Percentiles rank a stretch among this genome's conserved stretches.
Evolutionary conservation across 2,113 vertebrate species (phyloP).

Genomic region (Grammomys dolichurus): DNA sequence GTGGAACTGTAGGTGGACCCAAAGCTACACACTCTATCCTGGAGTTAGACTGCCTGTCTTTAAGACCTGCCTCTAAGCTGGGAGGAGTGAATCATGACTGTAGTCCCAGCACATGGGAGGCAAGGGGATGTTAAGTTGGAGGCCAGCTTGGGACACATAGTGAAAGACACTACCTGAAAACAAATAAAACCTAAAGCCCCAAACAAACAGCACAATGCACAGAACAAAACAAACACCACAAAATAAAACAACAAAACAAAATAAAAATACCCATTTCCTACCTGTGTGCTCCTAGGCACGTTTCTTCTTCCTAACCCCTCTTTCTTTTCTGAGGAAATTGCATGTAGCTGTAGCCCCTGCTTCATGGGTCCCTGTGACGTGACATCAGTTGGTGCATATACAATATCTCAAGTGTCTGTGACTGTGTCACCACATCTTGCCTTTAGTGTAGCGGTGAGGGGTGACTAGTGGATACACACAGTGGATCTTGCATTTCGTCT

Average conservation of each 20-base stretch:
- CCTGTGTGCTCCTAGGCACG: background rate
- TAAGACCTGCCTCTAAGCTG: background rate
- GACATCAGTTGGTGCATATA: background rate
- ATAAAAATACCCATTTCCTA: background rate
- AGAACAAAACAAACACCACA: background rate
- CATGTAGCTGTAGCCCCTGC: background rate
- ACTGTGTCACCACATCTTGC: background rate
- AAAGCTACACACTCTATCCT: background rate
- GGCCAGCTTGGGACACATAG: background rate
- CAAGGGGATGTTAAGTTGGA: background rate
- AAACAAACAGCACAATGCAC: background rate
- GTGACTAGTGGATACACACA: background rate
- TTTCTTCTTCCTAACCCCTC: background rate
- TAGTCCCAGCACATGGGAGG: background rate
- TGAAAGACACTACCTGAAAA: background rate
- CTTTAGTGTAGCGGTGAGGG: background rate
- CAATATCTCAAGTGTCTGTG: background rate
- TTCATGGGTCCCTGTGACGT: background rate
- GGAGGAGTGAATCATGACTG: too few species aligned
- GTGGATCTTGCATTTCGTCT: background rate
- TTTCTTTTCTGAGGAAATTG: background rate
- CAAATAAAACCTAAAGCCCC: background rate
- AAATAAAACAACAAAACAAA: background rate
- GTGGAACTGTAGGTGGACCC: background rate
- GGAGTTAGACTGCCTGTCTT: background rate